Percentiles rank a stretch among this genome's conserved stretches.
phyloP scores from a whole-genome alignment of 1,140 invertebrate species.

The Micrasema longulum region DNA sequence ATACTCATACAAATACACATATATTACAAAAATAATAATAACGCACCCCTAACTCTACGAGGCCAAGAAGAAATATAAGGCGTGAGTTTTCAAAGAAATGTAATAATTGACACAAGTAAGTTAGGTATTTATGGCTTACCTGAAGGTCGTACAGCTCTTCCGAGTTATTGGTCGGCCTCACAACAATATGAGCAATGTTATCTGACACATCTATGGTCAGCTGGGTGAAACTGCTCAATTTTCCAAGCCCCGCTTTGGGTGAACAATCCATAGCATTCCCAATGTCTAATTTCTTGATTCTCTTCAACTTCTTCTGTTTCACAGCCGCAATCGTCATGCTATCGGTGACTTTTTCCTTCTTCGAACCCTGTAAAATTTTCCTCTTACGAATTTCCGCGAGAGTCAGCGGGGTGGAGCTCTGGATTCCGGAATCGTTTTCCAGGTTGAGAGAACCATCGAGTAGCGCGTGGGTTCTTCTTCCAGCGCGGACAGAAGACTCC shows the following conservation, averaged over 20 bases:
- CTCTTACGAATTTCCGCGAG: conserved; percentile 11
- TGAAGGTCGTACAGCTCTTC: conserved; percentile 42
- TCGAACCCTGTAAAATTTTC: neutral
- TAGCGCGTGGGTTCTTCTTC: neutral
- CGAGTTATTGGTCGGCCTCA: conserved; percentile 37
- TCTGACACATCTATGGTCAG: conserved; percentile 29
- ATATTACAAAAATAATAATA: too few relatives aligned
- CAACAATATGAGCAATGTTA: conserved; percentile 42
- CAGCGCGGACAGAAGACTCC: neutral
- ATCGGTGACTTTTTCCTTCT: neutral
- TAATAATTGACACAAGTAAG: neutral
- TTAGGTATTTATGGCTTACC: conserved; percentile 32
- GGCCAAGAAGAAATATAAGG: too few relatives aligned
- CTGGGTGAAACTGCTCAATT: conserved; percentile 34
- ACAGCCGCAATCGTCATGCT: neutral
- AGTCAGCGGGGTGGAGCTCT: conserved; percentile 34
- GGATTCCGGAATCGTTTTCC: conserved; percentile 36
- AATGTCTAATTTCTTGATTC: neutral
- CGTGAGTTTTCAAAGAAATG: neutral
- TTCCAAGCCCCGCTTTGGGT: neutral
- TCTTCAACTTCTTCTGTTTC: conserved; percentile 29
- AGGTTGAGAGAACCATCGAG: conserved; percentile 21
- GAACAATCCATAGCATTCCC: neutral
- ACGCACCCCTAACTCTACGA: too few relatives aligned
- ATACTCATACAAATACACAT: too few relatives aligned